Conservation (phyloP, 2,888 invertebrate species). For the Pecten maximus region DNA sequence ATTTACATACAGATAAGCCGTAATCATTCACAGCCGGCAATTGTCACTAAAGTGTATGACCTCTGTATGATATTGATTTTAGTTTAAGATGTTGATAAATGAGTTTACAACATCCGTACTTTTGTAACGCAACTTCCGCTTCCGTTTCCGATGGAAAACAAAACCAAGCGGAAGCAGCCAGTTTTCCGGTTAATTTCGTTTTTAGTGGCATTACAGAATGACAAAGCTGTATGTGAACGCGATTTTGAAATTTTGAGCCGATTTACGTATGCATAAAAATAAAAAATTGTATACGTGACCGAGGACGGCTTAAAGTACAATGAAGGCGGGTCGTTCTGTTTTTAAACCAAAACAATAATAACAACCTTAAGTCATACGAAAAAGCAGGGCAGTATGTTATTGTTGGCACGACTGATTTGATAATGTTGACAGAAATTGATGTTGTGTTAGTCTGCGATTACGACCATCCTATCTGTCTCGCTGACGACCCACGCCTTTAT, state of each 20-base stretch:
- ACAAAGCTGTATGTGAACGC: neutral
- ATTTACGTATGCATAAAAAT: neutral
- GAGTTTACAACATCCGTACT: neutral
- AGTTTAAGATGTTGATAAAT: neutral
- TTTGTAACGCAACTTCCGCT: neutral
- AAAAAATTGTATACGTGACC: neutral
- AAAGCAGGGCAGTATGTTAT: neutral
- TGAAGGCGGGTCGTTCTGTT: neutral
- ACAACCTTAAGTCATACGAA: neutral
- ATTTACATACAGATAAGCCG: neutral
- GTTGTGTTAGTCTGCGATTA: neutral
- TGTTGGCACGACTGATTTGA: slow-evolving; percentile 12
- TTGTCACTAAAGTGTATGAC: neutral
- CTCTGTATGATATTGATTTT: neutral
- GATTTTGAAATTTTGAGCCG: neutral
- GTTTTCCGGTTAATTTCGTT: neutral
- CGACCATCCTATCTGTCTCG: neutral
- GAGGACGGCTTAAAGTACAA: neutral
- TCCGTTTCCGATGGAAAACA: neutral
- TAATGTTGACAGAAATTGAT: slow-evolving; percentile 26
- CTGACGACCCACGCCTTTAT: neutral
- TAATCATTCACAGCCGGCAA: neutral
- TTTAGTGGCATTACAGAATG: neutral
- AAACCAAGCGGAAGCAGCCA: neutral
- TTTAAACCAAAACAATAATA: neutral